Evolutionary conservation across 2,888 invertebrate genomes (phyloP), one percentile per base, ranked within the genome.

Genomic region (Frankliniella intonsa): DNA sequence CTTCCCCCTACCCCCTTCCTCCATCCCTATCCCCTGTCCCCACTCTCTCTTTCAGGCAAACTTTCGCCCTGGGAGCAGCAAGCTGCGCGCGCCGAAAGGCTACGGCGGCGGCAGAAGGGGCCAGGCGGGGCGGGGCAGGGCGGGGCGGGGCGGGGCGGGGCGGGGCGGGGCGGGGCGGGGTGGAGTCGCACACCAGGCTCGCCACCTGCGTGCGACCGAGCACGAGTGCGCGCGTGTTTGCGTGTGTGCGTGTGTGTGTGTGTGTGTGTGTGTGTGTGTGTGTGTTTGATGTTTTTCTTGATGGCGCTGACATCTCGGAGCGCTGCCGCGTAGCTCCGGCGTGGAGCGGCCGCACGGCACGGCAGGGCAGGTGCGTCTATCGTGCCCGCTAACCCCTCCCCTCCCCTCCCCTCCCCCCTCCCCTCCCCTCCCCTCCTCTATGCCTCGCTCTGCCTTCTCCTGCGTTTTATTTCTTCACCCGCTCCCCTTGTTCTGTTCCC

Each of bases 231-330:
- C 17, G 17, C 62, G 7, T 62, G 22, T 9, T 7, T 22, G 69
- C 5, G 69, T 22, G n/a, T 22, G 69, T 3, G 69, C 9, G 69
- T 3, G 69, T 22, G 65, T 22, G 69, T 3, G 65, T n/a, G 65
- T 65, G 65, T 9, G 65, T 65, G 65, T 9, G 69, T 3, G 69
- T 22, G 69, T 22, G 69, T 22, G 69, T 9, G 69, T 69, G 69
- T 69, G 69, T 69, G 22, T 69, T 5, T 69, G 69, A 69, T 69
- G 69, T 69, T 69, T 69, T 69, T 69, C 69, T 69, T 69, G 69
- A 69, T 69, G 69, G 69, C 69, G 69, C 69, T 69, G 69, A 69
- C 69, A 69, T 69, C 69, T 11, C 69, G n/a, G n/a, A 65, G 65
- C 9, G 55, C 38, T 38, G 38, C 38, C 5, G 38, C 38, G 3